phyloP scores from a whole-genome alignment of 2,113 vertebrate species.

The Cervus canadensis region DNA sequence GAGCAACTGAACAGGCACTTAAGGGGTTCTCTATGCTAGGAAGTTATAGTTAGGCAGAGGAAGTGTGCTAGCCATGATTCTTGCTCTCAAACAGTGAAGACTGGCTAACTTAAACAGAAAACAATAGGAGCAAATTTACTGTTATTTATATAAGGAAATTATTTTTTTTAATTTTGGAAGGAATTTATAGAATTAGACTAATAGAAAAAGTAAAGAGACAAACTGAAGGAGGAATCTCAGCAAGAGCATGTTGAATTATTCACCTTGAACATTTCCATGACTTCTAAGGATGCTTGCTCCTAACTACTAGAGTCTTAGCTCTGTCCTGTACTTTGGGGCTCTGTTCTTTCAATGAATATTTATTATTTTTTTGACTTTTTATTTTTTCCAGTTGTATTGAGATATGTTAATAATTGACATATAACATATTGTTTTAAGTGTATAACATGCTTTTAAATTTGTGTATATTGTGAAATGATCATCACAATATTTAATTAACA shows the following conservation, averaged over 20 bases:
- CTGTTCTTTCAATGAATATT: not conserved
- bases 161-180: not conserved
- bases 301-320: too few species aligned
- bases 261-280: fast-evolving
- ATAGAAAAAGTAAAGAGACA: not conserved
- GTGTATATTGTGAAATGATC: not conserved
- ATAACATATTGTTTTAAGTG: not conserved
- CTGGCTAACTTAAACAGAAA: not conserved
- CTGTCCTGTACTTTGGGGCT: not conserved
- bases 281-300: not conserved
- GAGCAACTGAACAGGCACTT: not conserved
- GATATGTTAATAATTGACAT: not conserved
- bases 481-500: not conserved
- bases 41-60: not conserved
- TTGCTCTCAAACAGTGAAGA: not conserved
- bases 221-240: not conserved
- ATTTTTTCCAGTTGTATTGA: not conserved
- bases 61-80: not conserved
- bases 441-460: not conserved
- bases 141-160: not conserved
- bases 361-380: not conserved
- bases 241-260: not conserved
- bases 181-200: not conserved
- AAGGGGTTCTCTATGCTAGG: not conserved
- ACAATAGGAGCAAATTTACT: not conserved